A percentile compares a stretch with the other conserved stretches of the same genome.
phyloP scores from a whole-genome alignment of 2,797 vertebrate genomes.

The Tragopan temminckii region DNA sequence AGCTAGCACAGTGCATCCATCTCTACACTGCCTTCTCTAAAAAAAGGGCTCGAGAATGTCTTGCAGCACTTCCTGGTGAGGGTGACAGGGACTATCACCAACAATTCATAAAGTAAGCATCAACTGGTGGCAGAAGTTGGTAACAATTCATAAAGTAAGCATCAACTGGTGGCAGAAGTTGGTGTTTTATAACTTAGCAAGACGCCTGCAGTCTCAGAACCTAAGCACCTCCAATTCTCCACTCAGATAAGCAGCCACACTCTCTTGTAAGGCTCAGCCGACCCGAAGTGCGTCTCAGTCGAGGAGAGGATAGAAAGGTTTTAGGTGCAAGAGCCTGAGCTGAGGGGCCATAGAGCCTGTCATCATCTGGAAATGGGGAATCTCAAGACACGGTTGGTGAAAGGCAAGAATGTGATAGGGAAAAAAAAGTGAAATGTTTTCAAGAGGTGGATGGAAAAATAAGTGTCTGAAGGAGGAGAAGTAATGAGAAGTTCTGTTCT shows the following conservation, averaged over 20 bases:
- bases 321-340: not conserved
- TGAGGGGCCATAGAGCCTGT: not conserved
- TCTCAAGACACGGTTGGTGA: not conserved
- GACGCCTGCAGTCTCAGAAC: constrained; percentile 27
- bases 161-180: not conserved
- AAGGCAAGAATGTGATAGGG: not conserved
- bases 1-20: not conserved
- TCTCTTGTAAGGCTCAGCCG: not conserved
- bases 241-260: constrained; percentile 13
- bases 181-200: constrained; percentile 18
- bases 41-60: not conserved
- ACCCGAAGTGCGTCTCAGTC: not conserved
- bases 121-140: not conserved
- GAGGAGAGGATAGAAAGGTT: not conserved
- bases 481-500: not conserved
- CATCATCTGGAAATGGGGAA: not conserved
- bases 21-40: not conserved
- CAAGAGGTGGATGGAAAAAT: not conserved
- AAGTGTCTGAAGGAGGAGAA: not conserved
- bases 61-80: not conserved
- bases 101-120: not conserved
- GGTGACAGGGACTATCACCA: not conserved
- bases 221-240: constrained; percentile 1
- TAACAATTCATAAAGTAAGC: not conserved
- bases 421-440: not conserved